Conservation (phyloP, 1,140 invertebrate genomes). For the Trialeurodes vaporariorum region DNA sequence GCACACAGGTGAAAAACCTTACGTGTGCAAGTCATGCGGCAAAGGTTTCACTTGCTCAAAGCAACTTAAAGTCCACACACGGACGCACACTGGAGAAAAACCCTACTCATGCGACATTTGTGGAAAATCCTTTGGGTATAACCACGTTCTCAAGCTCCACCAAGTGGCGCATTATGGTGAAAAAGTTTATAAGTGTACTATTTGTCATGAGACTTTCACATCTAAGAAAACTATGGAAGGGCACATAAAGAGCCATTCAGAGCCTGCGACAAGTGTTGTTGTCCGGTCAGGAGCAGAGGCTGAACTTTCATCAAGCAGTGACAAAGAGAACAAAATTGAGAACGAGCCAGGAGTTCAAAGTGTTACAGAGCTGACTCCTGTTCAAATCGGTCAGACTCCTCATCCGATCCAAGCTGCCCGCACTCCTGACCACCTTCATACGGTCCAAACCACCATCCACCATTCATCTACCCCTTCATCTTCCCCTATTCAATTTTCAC, state of each 20-base stretch:
- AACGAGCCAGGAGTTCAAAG: not conserved
- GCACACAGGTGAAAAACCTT: slow-evolving; percentile 85
- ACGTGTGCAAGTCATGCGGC: slow-evolving; percentile 72
- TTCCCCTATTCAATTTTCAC: slow-evolving; percentile 19
- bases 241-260: slow-evolving; percentile 80
- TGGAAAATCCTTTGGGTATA: slow-evolving; percentile 77
- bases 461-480: slow-evolving; percentile 20
- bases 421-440: slow-evolving; percentile 11
- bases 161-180: slow-evolving; percentile 84
- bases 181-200: slow-evolving; percentile 82
- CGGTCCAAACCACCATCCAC: slow-evolving; percentile 30
- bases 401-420: slow-evolving; percentile 2
- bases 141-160: slow-evolving; percentile 76
- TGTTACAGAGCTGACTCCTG: not conserved
- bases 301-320: slow-evolving; percentile 33
- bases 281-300: slow-evolving; percentile 28
- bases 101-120: slow-evolving; percentile 61
- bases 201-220: slow-evolving; percentile 77
- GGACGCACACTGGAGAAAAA: slow-evolving; percentile 74
- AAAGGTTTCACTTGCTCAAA: slow-evolving; percentile 85
- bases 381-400: not conserved
- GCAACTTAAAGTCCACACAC: slow-evolving; percentile 72
- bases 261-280: slow-evolving; percentile 28
- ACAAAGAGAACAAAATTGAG: slow-evolving; percentile 36
- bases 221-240: slow-evolving; percentile 80